Evolutionary conservation across 2,888 invertebrate genomes (phyloP), one percentile per base, ranked within the genome.

Genomic region (Gymnosoma rotundatum): DNA sequence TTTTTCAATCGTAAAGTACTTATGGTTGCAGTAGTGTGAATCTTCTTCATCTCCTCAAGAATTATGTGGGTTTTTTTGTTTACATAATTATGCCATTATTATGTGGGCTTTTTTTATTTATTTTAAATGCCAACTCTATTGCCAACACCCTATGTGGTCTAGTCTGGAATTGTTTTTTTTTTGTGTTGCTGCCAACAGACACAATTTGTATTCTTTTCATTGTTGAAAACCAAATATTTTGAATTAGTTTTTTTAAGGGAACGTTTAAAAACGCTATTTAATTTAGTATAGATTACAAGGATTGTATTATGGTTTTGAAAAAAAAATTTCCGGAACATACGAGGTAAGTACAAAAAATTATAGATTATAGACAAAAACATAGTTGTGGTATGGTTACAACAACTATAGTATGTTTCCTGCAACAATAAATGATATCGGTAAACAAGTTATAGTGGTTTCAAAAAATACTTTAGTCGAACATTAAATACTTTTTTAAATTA

Each of bases 41-140:
- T 21, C 32, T 32, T 66, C 45, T 52, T 67, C 56, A 50, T 60
- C 42, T 78, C 45, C 64, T 73, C 21, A 50, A 69, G 78, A 78
- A 78, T 69, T 81, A 81, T 84, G 83, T 84, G 84, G 84, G 84
- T 63, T 81, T 79, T n/a, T 78, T 78, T 84, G 81, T 84, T 81
- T 81, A 84, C 69, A 84, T 84, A 84, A 84, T 84, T 84, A 84
- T 84, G 84, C 56, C 81, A 81, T 81, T 78, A 84, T 78, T 81
- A 84, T 84, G 84, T 84, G 84, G 84, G 84, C 36, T 78, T 84
- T 83, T 70, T 72, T 66, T 73, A 52, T 38, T 63, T 52, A 18
- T 25, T 45, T 54, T 52, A 32, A 67, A 60, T 73, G 38, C 38
- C 64, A 64, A 54, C 36, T 54, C 78, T 73, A 73, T 83, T 72